Evolutionary conservation across 2,888 invertebrate genomes (phyloP).

Genomic region (Lacanobia oleracea): DNA sequence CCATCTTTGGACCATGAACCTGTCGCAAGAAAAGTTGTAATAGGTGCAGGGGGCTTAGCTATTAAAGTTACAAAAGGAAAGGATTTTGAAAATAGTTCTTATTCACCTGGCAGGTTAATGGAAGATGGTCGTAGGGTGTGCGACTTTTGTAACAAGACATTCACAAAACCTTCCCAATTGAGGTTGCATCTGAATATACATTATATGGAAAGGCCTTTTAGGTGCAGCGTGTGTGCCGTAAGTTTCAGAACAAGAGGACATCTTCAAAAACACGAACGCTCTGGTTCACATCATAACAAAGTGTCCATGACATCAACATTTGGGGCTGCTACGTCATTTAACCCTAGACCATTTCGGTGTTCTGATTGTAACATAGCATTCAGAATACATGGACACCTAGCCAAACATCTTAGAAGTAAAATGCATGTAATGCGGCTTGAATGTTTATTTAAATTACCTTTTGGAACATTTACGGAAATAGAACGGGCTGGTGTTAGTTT

Average conservation of each 20-base stretch:
- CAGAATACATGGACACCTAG: slow-evolving; percentile 98
- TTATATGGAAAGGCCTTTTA: slow-evolving; percentile 97
- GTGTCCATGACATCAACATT: slow-evolving; percentile 97
- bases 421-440: slow-evolving; percentile 98
- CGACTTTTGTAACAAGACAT: slow-evolving; percentile 97
- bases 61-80: slow-evolving; percentile 90
- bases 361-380: slow-evolving; percentile 99
- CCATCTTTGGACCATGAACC: slow-evolving; percentile 85
- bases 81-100: slow-evolving; percentile 85
- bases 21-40: slow-evolving; percentile 91
- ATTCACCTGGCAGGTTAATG: slow-evolving; percentile 90
- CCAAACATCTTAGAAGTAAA: slow-evolving; percentile 98
- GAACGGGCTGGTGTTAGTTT: slow-evolving; percentile 97
- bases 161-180: slow-evolving; percentile 97
- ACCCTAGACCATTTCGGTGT: slow-evolving; percentile 99
- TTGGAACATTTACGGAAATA: slow-evolving; percentile 98
- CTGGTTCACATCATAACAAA: slow-evolving; percentile 97
- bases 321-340: slow-evolving; percentile 96
- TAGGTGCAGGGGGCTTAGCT: slow-evolving; percentile 92
- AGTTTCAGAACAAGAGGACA: slow-evolving; percentile 97
- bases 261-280: slow-evolving; percentile 97
- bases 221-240: slow-evolving; percentile 97
- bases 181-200: slow-evolving; percentile 98
- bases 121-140: slow-evolving; percentile 95
- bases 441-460: slow-evolving; percentile 97